phyloP scores from a whole-genome alignment of 2,888 invertebrate species.

The Timema cristinae region DNA sequence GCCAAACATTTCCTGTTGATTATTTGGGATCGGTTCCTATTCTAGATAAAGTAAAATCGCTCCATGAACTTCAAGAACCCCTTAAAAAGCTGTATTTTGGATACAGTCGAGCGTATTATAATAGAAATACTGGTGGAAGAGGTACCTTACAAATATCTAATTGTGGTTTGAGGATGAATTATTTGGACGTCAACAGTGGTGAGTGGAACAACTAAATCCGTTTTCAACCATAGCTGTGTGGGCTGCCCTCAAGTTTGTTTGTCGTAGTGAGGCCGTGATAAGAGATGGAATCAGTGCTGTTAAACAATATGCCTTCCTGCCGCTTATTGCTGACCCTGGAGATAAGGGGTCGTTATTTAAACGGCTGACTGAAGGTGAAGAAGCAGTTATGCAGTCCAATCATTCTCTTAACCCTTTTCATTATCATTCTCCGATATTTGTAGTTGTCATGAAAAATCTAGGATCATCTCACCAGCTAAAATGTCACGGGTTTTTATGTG shows the following conservation, averaged over 20 bases:
- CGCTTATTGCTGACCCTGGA: constrained; percentile 77
- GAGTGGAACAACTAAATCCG: constrained; percentile 59
- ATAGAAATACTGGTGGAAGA: not conserved
- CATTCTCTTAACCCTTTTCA: constrained; percentile 23
- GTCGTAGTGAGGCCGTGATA: constrained; percentile 52
- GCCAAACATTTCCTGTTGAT: constrained; percentile 52
- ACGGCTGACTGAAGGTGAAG: constrained; percentile 49
- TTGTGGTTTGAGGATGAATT: constrained; percentile 68
- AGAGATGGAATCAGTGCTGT: constrained; percentile 43
- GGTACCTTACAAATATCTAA: constrained; percentile 59
- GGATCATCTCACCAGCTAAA: constrained; percentile 74
- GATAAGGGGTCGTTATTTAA: constrained; percentile 57
- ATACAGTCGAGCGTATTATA: constrained; percentile 48
- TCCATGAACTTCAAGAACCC: constrained; percentile 78
- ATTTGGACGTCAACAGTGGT: constrained; percentile 38
- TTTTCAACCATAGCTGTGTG: constrained; percentile 90
- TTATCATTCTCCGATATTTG: constrained; percentile 78
- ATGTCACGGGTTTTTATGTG: constrained; percentile 89
- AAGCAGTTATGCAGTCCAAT: constrained; percentile 33
- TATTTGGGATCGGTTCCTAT: constrained; percentile 79
- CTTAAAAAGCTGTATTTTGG: constrained; percentile 64
- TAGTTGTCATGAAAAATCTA: constrained; percentile 80
- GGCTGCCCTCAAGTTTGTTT: constrained; percentile 84
- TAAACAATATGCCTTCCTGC: constrained; percentile 72
- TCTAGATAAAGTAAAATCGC: constrained; percentile 73